Evolutionary conservation across 1,140 invertebrate genomes (phyloP), one percentile per base, ranked within the genome.

Genomic region (Drosophila bipectinata): DNA sequence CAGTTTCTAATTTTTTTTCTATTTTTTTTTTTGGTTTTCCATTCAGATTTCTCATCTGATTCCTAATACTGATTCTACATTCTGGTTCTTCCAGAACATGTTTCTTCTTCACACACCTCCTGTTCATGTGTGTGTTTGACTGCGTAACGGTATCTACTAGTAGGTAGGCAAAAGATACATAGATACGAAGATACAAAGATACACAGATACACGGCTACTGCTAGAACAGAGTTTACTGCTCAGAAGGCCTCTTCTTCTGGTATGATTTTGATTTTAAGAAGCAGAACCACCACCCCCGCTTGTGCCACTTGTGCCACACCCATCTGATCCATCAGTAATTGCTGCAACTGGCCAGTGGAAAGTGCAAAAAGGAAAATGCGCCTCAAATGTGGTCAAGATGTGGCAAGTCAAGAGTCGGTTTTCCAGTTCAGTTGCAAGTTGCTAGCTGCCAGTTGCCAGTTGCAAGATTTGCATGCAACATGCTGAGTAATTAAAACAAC

Each of bases 81-180:
- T 68, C 49, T 47, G 63, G 64, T 69, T 68, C 49, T 41, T 30
- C 10, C 28, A 66, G 32, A 71, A 69, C 67, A 71, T 73, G 71
- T 74, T 47, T 47, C 14, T 15, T 74, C 21, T 21, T 21, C 21
- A 21, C 21, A 21, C 21, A 21, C 21, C 21, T 21, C 21, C 21
- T 21, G 21, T 21, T 64, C 12, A n/a, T 37, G 34, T 9, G 9
- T 9, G 32, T 28, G 79, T 84, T 64, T 75, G 67, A 78, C 82
- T 87, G 83, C 83, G 82, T 85, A 85, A 85, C 82, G 82, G 82
- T 85, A 85, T 78, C 73, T 78, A 75, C 77, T 74, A 87, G 68
- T 81, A 76, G 63, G 44, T 76, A 68, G 63, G 51, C 67, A 68
- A 32, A 32, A 69, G 39, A 69, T 48, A 68, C 66, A 69, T 37